Evolutionary conservation across 2,797 vertebrate genomes (phyloP), one percentile per base, ranked within the genome.

Genomic region (Rhadinocentrus ornatus): DNA sequence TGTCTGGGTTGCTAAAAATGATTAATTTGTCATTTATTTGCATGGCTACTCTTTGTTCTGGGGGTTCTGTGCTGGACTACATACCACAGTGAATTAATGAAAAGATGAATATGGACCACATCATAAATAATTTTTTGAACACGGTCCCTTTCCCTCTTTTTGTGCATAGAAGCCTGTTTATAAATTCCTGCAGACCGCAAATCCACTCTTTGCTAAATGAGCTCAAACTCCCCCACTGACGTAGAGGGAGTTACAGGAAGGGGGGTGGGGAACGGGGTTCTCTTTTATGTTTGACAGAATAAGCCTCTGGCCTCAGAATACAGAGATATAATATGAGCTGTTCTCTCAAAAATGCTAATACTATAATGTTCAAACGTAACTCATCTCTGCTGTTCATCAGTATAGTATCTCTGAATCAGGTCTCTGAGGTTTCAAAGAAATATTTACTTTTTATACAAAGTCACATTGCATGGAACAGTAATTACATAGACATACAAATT

Each of bases 1-100:
- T 74, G 62, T 78, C 73, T 78, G 71, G 12, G 35, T 63, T 44
- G 20, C 35, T 32, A 50, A 69, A 76, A 62, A 64, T 62, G 65
- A 67, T 70, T 44, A 20, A 12, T 20, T 13, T 58, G 15, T 18
- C 13, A 29, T 46, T 29, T 29, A 41, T 61, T 61, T 12, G 37
- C 16, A 18, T 61, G 72, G 24, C 22, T 31, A 35, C 12, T 69
- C 54, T 5, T 55, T 63, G 37, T 53, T 35, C 13, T 65, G 46
- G 27, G n/a, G 39, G 22, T 39, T 62, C n/a, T 48, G 12, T 13
- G 7, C 16, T n/a, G 27, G 56, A 22, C n/a, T 41, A 56, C 15
- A 66, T 6, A 27, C 53, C 26, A 57, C 39, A 54, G 4, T 44
- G 63, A 69, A 27, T 20, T 41, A 10, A 34, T 50, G 1, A 66